Evolutionary conservation across 2,797 vertebrate species (phyloP), one percentile per base, ranked within the genome.

Genomic region (Poeciliopsis infans): DNA sequence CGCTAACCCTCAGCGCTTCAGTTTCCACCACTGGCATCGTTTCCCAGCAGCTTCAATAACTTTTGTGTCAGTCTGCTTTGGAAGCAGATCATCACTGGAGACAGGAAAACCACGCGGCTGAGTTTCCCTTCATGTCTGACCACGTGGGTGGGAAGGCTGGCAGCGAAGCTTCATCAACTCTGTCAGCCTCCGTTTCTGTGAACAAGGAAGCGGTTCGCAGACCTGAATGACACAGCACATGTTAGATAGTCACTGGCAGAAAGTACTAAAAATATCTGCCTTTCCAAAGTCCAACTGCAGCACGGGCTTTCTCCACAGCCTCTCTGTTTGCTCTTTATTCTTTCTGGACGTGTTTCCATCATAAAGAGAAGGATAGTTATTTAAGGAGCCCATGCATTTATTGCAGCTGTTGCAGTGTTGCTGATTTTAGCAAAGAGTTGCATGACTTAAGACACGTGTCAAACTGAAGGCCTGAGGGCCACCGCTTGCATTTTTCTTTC

Each of bases 101-200:
- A 51, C 49, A 23, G 49, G n/a, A 31, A 83, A 91, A 20, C 13
- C 68, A 61, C 2, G 16, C 72, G 68, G 49, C 53, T 25, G 69
- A 28, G 57, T 31, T 59, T 81, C 23, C 78, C 76, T 66, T 80
- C 61, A 73, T 78, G 69, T 86, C 49, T 84, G 77, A 82, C 75
- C n/a, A 31, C 11, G 1, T 31, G n/a, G 68, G 78, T 28, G 71
- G 84, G 61, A 83, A 69, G 11, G 57, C 57, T 59, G 57, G 57
- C 57, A 31, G 28, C 4, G n/a, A 16, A 28, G 28, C n/a, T 59
- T 31, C 57, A 49, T 80, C 41, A 84, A 49, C 64, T 76, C 69
- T 23, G 68, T 71, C 84, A 55, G 18, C 31, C 36, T 79, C 31
- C 51, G 49, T 66, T 68, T 72, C 72, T 51, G 23, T 79, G 73